Evolutionary conservation across 2,113 vertebrate genomes (phyloP), one percentile per base, ranked within the genome.

Genomic region (Lasiurus borealis): DNA sequence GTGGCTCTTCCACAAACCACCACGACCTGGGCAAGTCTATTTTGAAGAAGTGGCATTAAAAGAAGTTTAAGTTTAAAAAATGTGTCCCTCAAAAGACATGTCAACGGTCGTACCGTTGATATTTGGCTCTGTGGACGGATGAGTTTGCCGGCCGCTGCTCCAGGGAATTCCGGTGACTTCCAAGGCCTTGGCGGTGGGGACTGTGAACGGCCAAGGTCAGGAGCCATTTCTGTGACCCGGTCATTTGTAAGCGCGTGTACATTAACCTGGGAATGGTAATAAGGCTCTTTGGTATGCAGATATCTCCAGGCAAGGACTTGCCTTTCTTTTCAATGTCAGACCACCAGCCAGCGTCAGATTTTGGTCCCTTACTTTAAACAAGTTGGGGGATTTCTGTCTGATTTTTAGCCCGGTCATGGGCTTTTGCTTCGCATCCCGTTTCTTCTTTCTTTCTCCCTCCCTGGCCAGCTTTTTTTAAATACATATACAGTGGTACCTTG

Each of bases 321-420:
- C 40, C 87, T 81, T 83, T 13, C 44, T 57, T 86, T 71, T 52
- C 54, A 76, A 14, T 50, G 76, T 76, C 75, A 84, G 12, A 54
- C 16, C 11, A 2, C 57, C 23, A 50, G 21, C 34, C 23, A 8
- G 5, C 13, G 0, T 46, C 54, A 90, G 25, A 73, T 80, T 73
- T 29, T 2, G 23, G 31, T 21, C 19, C 7, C 21, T 64, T 71
- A 31, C 3, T 50, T 91, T 48, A 71, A 36, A 78, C 25, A 76
- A 90, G 72, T 21, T 36, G 36, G 19, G 18, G 2, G n/a, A 83
- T 48, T 77, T n/a, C 18, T 54, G 16, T 83, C 18, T 21, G 46
- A 0, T 57, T 6, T 68, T 89, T 11, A n/a, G 25, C 34, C 0
- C 2, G 68, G 8, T 9, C 21, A 8, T n/a, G 23, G 6, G 3